Evolutionary conservation across 2,113 vertebrate species (phyloP).

Genomic region (Chlorocebus sabaeus): DNA sequence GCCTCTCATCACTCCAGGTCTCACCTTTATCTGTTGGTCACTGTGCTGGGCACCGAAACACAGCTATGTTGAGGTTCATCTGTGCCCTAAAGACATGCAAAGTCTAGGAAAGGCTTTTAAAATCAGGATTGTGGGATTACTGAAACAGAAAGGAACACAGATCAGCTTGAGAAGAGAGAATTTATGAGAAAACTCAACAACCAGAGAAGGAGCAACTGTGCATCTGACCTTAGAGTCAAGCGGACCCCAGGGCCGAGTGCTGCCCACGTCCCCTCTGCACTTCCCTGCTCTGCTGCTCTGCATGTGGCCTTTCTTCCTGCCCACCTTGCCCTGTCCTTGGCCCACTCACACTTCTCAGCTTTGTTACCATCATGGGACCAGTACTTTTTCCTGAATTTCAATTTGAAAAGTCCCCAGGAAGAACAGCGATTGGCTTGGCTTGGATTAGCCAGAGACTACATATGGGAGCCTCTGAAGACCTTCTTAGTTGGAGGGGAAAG

Average conservation of each 20-base stretch:
- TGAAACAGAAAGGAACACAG: background rate
- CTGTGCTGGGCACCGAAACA: too few species aligned
- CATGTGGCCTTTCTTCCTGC: background rate
- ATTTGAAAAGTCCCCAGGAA: background rate
- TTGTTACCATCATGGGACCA: background rate
- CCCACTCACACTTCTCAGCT: background rate
- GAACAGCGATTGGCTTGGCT: background rate
- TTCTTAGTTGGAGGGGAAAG: background rate
- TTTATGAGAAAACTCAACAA: background rate
- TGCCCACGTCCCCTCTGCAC: rapidly evolving
- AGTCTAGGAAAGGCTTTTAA: background rate
- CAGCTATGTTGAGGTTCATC: background rate
- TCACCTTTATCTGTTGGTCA: background rate
- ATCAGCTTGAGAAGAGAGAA: background rate
- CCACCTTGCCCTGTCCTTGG: background rate
- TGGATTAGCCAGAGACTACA: background rate
- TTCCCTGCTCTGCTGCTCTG: background rate
- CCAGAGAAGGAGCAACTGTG: background rate
- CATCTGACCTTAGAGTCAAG: background rate
- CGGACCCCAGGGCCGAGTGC: too few species aligned
- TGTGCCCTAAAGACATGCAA: background rate
- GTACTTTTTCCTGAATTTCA: background rate
- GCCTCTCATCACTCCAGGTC: background rate
- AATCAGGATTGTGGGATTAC: background rate
- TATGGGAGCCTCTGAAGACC: background rate